Conservation (phyloP, 2,888 invertebrate species). For the Ceramica pisi region DNA sequence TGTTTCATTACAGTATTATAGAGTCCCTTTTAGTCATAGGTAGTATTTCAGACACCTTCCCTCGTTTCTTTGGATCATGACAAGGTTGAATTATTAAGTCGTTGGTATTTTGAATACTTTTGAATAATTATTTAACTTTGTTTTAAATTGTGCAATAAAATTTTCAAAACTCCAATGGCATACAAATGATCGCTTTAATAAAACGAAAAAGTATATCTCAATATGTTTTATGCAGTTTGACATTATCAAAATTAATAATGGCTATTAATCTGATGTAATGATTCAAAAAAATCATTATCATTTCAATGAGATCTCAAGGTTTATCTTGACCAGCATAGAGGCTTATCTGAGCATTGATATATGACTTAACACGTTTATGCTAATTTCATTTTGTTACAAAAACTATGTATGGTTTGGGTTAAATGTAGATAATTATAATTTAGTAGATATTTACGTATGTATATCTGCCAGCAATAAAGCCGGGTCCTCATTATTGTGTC, state of each 20-base stretch:
- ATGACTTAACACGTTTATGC: neutral
- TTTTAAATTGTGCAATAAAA: neutral
- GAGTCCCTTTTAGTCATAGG: too few species aligned
- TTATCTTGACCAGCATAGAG: neutral
- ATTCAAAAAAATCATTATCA: slow-evolving; percentile 16
- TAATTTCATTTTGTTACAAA: slow-evolving; percentile 10
- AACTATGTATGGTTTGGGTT: neutral
- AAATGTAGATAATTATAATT: neutral
- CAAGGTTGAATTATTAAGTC: too few species aligned
- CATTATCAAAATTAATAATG: neutral
- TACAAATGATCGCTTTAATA: too few species aligned
- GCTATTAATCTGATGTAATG: neutral
- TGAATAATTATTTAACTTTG: too few species aligned
- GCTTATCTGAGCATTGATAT: slow-evolving; percentile 20
- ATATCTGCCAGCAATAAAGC: too few species aligned
- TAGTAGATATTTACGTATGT: neutral
- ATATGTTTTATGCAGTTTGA: neutral
- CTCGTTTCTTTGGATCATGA: too few species aligned
- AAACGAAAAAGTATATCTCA: neutral
- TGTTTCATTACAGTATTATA: too few species aligned
- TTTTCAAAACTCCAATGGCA: neutral
- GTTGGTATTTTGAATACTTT: too few species aligned
- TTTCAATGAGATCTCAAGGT: slow-evolving; percentile 26
- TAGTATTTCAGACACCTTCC: too few species aligned
- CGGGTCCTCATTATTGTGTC: too few species aligned